phyloP scores from a whole-genome alignment of 1,140 invertebrate species.

The Cataglyphis hispanica region DNA sequence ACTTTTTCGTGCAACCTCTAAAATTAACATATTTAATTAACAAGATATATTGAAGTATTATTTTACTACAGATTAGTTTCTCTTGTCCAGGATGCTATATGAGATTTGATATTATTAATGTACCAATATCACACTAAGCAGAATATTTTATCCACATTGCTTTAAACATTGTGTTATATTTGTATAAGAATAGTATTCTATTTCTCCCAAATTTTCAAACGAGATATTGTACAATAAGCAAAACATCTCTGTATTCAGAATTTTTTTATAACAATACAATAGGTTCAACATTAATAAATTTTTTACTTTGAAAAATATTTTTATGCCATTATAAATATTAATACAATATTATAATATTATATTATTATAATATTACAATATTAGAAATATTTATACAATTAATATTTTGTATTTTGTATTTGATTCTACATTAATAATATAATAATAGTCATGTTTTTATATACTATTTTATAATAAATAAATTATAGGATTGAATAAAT shows the following conservation, averaged over 20 bases:
- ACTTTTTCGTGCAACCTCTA: not conserved
- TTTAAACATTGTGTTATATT: slow-evolving; percentile 18
- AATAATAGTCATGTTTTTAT: slow-evolving; percentile 47
- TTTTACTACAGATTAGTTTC: not conserved
- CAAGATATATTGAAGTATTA: not conserved
- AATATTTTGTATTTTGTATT: slow-evolving; percentile 36
- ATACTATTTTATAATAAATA: not conserved
- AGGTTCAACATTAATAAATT: slow-evolving; percentile 79
- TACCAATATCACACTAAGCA: slow-evolving; percentile 18
- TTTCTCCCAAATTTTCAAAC: slow-evolving; percentile 24
- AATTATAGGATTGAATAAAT: slow-evolving; percentile 15
- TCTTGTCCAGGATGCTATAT: not conserved
- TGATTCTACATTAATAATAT: slow-evolving; percentile 15
- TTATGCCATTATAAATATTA: too few species aligned
- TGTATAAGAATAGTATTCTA: not conserved
- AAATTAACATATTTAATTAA: slow-evolving; percentile 34
- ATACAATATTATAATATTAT: too few species aligned
- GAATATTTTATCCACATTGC: slow-evolving; percentile 9
- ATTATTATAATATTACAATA: too few species aligned
- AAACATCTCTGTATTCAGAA: slow-evolving; percentile 12
- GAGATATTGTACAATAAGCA: slow-evolving; percentile 6
- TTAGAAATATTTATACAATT: slow-evolving; percentile 11
- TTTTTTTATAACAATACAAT: slow-evolving; percentile 78
- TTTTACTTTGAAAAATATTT: slow-evolving; percentile 16
- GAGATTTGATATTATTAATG: slow-evolving; percentile 33